Percentiles rank a stretch among this genome's conserved stretches.
Conservation (phyloP, 2,888 invertebrate species). For the Apocheima hispidaria region DNA sequence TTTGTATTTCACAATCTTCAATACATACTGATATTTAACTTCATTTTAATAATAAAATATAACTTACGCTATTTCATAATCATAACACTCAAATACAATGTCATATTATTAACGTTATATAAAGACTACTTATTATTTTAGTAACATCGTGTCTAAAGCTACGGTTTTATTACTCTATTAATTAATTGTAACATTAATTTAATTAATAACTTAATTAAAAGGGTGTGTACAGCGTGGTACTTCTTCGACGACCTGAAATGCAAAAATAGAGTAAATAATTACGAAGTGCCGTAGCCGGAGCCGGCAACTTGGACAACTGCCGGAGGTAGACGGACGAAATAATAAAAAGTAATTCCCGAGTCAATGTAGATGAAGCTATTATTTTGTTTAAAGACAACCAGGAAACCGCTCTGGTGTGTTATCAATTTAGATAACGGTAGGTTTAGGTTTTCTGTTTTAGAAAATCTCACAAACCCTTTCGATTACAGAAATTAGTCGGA, state of each 20-base stretch:
- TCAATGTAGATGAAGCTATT: not conserved
- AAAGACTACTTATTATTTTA: slow-evolving; percentile 62
- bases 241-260: slow-evolving; percentile 50
- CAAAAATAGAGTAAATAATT: slow-evolving; percentile 19
- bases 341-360: no score
- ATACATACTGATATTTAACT: slow-evolving; percentile 75
- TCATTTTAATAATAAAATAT: slow-evolving; percentile 77
- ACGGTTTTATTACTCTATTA: slow-evolving; percentile 46
- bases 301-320: no score
- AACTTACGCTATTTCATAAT: slow-evolving; percentile 80
- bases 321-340: no score
- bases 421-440: no score
- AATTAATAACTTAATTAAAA: slow-evolving; percentile 44
- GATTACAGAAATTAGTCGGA: no score
- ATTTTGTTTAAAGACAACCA: no score
- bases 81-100: slow-evolving; percentile 84
- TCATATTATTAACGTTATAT: slow-evolving; percentile 74
- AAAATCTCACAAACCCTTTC: no score
- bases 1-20: slow-evolving; percentile 82
- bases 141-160: slow-evolving; percentile 54
- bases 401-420: no score
- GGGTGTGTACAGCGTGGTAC: slow-evolving; percentile 63
- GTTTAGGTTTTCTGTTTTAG: no score
- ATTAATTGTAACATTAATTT: slow-evolving; percentile 32
- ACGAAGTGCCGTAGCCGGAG: not conserved